Conservation (phyloP, 2,888 invertebrate genomes). For the Agriotes lineatus region DNA sequence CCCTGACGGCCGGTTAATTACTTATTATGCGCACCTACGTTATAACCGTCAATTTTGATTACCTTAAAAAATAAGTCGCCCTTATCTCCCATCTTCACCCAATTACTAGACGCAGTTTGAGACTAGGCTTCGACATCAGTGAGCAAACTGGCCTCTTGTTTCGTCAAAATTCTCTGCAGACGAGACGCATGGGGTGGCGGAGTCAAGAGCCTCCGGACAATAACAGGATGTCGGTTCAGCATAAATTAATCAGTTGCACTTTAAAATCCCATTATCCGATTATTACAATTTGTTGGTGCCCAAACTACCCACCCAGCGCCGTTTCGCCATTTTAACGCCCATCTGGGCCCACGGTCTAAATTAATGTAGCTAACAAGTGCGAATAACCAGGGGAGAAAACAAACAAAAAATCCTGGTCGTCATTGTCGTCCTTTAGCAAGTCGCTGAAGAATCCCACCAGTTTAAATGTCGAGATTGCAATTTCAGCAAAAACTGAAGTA, state of each 20-base stretch:
- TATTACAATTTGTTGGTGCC: conserved; percentile 17
- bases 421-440: too few species aligned
- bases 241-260: conserved; percentile 4
- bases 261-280: conserved; percentile 15
- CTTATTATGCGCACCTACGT: conserved; percentile 37
- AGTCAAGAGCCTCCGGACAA: conserved; percentile 14
- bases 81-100: conserved; percentile 29
- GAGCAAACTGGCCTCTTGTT: too few species aligned
- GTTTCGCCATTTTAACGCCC: conserved; percentile 3
- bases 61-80: conserved; percentile 25
- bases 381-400: background rate
- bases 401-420: background rate
- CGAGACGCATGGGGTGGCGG: too few species aligned
- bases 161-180: too few species aligned
- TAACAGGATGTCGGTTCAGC: conserved; percentile 7
- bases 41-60: conserved; percentile 35
- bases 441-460: too few species aligned
- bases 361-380: conserved; percentile 2
- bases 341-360: conserved; percentile 9
- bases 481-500: too few species aligned
- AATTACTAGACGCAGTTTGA: conserved; percentile 8
- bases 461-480: too few species aligned
- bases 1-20: conserved; percentile 29
- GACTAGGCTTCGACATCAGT: too few species aligned
- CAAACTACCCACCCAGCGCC: conserved; percentile 8